phyloP scores from a whole-genome alignment of 2,888 invertebrate genomes.

The Sarcophaga caerulescens region DNA sequence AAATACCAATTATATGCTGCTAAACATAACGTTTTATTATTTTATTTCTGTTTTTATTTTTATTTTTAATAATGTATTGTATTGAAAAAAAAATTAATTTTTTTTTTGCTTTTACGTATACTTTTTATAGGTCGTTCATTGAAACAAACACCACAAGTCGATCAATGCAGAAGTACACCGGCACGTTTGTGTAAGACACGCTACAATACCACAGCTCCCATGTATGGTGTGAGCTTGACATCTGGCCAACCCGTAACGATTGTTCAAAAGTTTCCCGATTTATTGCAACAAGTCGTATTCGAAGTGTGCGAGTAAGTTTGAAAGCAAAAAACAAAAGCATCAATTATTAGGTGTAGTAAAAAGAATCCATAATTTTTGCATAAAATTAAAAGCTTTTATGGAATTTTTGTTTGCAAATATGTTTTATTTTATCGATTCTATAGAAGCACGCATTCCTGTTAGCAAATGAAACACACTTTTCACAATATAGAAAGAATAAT shows the following conservation, averaged over 20 bases:
- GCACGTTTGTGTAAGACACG: constrained; percentile 92
- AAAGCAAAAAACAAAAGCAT: background rate
- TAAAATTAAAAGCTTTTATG: too few species aligned
- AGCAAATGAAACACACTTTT: too few species aligned
- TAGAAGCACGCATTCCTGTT: too few species aligned
- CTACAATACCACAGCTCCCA: constrained; percentile 96
- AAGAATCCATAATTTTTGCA: too few species aligned
- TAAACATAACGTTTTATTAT: too few species aligned
- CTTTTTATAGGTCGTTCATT: constrained; percentile 78
- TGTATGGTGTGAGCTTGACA: constrained; percentile 96
- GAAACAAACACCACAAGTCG: constrained; percentile 75
- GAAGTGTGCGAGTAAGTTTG: constrained; percentile 94
- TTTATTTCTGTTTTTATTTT: background rate
- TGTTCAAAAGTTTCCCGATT: constrained; percentile 96
- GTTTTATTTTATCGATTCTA: too few species aligned
- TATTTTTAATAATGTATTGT: constrained; percentile 27
- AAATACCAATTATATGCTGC: constrained; percentile 53
- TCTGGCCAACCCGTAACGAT: constrained; percentile 96
- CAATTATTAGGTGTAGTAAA: too few species aligned
- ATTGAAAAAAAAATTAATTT: constrained; percentile 12
- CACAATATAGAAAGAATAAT: too few species aligned
- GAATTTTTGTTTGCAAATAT: too few species aligned
- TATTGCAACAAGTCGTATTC: constrained; percentile 95
- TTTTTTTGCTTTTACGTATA: background rate
- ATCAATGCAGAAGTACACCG: constrained; percentile 83